Base-by-base conservation (phyloP, 2,797 vertebrate genomes). In the Peromyscus aztecus region DNA sequence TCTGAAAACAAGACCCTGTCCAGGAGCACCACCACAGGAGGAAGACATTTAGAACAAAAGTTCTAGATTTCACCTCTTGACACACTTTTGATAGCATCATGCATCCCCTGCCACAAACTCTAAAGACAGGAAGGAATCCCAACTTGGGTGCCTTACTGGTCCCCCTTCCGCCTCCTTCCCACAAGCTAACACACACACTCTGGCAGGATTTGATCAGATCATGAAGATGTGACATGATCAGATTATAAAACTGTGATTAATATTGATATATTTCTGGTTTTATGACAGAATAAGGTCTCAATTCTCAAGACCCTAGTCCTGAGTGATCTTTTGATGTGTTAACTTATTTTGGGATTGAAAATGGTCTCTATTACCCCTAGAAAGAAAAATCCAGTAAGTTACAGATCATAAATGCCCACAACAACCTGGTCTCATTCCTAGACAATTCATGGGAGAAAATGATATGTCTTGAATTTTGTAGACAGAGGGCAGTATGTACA, bases 401-500 rank as follows among this genome's bases (percentile, higher is more conserved):
- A 90, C 6, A 92, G 85, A 67, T 85, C 3, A 77, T n/a, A 95
- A 63, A 57, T 71, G 92, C 75, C 84, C 92, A 34, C 52, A 75
- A 84, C 11, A 95, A 76, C n/a, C 57, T 86, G 49, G 43, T 90
- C 40, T 88, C 46, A 84, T 65, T 76, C 57, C 52, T 61, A 81
- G 65, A 91, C n/a, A 95, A 85, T 57, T 91, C 52, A 52, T 27
- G 37, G 16, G 1, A 96, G 46, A 91, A 97, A 91, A 97, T 88
- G 2, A 67, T 71, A 73, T 81, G 98, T 98, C 97, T 94, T 55
- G 27, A 95, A 84, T 97, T 97, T 91, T 67, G 98, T 94, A 98
- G 98, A 96, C 98, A 99, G 99, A 98, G 98, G 99, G 98, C 99
- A 99, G 98, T 97, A 98, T 96, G 95, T 89, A 97, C 98, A 98